These are phyloP conservation scores for Brenthis daphne DNA, from an alignment of 2,888 invertebrate genomes.

Conservation along the genomic window DNA sequence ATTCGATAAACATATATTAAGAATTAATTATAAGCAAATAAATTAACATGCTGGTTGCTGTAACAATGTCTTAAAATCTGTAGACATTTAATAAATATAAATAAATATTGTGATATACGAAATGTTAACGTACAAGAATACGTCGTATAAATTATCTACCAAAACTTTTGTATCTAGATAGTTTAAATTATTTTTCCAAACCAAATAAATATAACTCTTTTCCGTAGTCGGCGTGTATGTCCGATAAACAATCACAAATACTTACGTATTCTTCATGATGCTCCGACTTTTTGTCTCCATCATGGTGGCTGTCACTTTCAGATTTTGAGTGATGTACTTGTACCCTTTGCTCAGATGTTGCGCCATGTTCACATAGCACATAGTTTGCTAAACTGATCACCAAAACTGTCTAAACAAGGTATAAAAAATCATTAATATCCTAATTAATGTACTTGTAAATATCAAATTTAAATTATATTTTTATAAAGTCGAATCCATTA, in stretches of 20 bases:
- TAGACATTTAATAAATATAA: no score
- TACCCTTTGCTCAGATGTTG: conserved; percentile 39
- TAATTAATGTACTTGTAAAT: background rate
- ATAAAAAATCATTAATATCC: background rate
- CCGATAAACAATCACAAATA: background rate
- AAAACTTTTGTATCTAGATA: no score
- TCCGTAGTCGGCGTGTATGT: no score
- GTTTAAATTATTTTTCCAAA: no score
- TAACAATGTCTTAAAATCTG: no score
- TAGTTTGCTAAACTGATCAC: conserved; percentile 31
- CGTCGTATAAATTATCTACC: no score
- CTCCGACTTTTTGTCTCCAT: conserved; percentile 30
- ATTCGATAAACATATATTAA: no score
- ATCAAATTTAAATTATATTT: background rate
- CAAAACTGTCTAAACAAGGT: conserved; percentile 32
- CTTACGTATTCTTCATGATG: conserved; percentile 40
- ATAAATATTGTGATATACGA: no score
- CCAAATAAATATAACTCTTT: no score
- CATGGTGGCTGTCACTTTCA: conserved; percentile 2
- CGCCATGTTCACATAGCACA: conserved; percentile 35
- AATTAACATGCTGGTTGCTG: no score
- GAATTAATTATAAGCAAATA: no score
- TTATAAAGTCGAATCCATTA: background rate
- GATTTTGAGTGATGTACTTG: conserved; percentile 33
- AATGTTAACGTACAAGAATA: no score